Evolutionary conservation across 2,888 invertebrate genomes (phyloP).

Genomic region (Rapana venosa): DNA sequence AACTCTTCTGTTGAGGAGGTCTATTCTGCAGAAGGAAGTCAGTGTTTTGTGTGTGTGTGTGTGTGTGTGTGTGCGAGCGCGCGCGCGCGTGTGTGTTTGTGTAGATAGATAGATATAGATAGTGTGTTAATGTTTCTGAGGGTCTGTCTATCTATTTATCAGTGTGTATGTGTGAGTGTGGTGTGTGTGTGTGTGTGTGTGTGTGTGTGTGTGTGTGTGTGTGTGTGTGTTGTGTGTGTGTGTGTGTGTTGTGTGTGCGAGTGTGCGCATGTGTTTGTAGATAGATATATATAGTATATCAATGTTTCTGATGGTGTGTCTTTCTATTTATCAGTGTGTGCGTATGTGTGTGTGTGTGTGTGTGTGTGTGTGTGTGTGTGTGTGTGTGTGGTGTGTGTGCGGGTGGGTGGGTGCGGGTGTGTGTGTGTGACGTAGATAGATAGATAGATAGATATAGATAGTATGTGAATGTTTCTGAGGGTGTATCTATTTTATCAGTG

Average conservation of each 20-base stretch:
- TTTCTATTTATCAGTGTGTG: not conserved
- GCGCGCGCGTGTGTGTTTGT: not conserved
- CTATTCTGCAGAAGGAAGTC: slow-evolving; percentile 74
- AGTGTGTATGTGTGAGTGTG: not conserved
- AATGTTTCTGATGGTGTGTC: not conserved
- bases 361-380: no score
- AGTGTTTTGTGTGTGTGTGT: slow-evolving; percentile 42
- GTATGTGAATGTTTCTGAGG: no score
- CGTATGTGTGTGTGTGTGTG: not conserved
- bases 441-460: not conserved
- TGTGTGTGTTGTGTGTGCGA: not conserved
- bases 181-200: slow-evolving; percentile 3
- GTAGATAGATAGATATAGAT: not conserved
- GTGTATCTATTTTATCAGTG: no score
- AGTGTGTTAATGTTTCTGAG: not conserved
- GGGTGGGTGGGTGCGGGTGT: no score
- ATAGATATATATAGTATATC: no score
- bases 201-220: not conserved
- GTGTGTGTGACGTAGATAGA: not conserved
- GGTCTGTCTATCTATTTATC: not conserved
- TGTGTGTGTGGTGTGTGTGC: no score
- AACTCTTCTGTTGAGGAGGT: slow-evolving; percentile 85
- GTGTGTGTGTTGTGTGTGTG: not conserved
- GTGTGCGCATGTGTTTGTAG: not conserved
- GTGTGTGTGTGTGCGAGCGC: not conserved